Conservation (phyloP, 2,797 vertebrate species). For the Sebastes variabilis region DNA sequence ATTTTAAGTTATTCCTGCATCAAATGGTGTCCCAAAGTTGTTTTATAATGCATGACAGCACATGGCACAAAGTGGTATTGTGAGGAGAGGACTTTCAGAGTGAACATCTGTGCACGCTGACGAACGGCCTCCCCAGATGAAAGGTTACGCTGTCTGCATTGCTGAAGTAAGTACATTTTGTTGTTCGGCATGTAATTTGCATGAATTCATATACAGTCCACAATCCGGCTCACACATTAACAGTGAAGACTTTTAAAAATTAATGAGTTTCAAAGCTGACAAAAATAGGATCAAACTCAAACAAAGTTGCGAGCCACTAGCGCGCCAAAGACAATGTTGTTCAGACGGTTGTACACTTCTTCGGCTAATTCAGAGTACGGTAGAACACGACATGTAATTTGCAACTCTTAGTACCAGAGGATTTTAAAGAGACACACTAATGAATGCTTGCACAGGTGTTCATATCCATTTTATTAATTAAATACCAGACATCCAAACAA, state of each 20-base stretch:
- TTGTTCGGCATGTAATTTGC: slow-evolving; percentile 51
- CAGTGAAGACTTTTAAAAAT: slow-evolving; percentile 24
- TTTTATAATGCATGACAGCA: slow-evolving; percentile 18
- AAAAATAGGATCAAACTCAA: slow-evolving; percentile 25
- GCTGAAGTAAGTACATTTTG: slow-evolving; percentile 40
- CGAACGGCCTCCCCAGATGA: slow-evolving; percentile 9
- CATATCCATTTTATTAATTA: slow-evolving; percentile 51
- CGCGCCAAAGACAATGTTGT: not conserved
- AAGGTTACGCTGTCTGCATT: not conserved
- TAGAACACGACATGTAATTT: slow-evolving; percentile 28
- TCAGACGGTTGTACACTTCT: slow-evolving; percentile 9
- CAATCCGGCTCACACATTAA: not conserved
- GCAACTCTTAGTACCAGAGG: slow-evolving; percentile 4
- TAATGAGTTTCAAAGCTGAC: slow-evolving; percentile 23
- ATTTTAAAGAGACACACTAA: slow-evolving; percentile 40
- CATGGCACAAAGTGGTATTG: not conserved
- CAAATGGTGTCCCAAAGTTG: not conserved
- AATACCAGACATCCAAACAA: slow-evolving; percentile 37
- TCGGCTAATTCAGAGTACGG: slow-evolving; percentile 12
- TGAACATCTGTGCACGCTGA: not conserved
- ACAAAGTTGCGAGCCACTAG: not conserved
- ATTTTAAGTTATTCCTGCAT: slow-evolving; percentile 9
- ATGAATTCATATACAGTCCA: slow-evolving; percentile 25
- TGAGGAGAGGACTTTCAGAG: not conserved
- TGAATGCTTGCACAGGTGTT: slow-evolving; percentile 56